phyloP scores from a whole-genome alignment of 2,113 vertebrate genomes.

The Cyprinodon variegatus region DNA sequence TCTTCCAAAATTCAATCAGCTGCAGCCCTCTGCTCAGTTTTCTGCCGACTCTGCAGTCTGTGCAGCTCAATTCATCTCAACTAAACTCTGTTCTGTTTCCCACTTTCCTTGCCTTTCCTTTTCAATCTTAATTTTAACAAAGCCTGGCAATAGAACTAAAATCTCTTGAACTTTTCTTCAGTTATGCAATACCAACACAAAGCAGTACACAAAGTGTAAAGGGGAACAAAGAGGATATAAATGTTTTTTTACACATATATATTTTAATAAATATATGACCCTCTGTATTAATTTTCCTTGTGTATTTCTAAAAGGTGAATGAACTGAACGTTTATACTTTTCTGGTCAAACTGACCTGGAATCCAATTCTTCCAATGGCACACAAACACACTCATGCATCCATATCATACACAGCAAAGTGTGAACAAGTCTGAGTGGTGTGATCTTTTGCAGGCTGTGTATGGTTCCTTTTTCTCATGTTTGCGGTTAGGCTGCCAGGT shows the following conservation, averaged over 20 bases:
- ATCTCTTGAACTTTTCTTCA: background rate
- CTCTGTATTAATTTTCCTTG: background rate
- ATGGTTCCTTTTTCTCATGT: background rate
- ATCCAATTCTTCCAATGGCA: background rate
- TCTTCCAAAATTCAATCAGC: slow-evolving; percentile 16
- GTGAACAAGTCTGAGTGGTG: background rate
- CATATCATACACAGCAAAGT: background rate
- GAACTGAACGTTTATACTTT: too few relatives aligned
- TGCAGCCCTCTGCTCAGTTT: slow-evolving; percentile 24
- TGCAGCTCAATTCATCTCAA: slow-evolving; percentile 2
- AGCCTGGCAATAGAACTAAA: background rate
- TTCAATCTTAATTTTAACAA: background rate
- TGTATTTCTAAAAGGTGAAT: too few relatives aligned
- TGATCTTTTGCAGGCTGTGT: background rate
- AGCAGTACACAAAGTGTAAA: background rate
- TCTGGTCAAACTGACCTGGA: too few relatives aligned
- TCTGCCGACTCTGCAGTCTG: slow-evolving; percentile 32
- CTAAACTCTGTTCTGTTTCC: slow-evolving; percentile 1
- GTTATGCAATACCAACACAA: background rate
- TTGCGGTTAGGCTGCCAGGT: background rate
- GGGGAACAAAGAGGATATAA: background rate
- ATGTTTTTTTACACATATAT: background rate
- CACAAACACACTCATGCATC: too few relatives aligned
- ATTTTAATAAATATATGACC: background rate
- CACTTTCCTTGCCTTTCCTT: background rate